Base-by-base conservation (phyloP, 1,140 invertebrate species). In the Polypedilum pembai region DNA sequence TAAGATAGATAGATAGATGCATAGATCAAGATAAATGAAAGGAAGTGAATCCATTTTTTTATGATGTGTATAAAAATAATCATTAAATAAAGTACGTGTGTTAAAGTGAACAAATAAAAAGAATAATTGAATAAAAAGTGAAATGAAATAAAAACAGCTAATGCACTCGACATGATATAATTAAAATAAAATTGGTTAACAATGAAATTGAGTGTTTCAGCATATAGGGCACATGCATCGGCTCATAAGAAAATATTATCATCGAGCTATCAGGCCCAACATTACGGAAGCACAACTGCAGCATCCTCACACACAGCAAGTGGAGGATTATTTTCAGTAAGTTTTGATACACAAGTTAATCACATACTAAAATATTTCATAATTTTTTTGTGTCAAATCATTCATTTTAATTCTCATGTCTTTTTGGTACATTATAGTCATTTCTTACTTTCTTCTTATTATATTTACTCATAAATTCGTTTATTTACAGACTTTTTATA, bases 161-260 rank as follows among this genome's bases (percentile, higher is more conserved):
- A 69, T n/a, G 41, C 15, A 1, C 17, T 20, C 7, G 18, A 66
- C 17, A 17, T 66, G 17, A 20, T 66, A 17, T 18, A 18, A 56
- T 56, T 56, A 12, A n/a, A 10, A n/a, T 56, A 56, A 56, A 56
- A 15, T 56, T 69, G 65, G 65, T 69, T 73, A 75, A 81, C 78
- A 79, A 92, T 92, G 91, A 92, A 92, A 87, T 85, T 92, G 80
- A 91, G 90, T 82, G 91, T 92, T 79, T 92, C 90, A 78, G 91
- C 91, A 80, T 92, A 91, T 81, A 87, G 91, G 83, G 91, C 90
- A 80, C 91, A 92, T 82, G 90, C 90, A 81, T 90, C 89, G 77
- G 91, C 91, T 80, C 90, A 92, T 81, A 91, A 91, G 83, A 92
- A 92, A 85, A 92, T 92, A 79, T 85, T 92, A 77, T 90, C 87